phyloP scores from a whole-genome alignment of 1,140 invertebrate genomes.

The Pseudachorutes palmiensis region DNA sequence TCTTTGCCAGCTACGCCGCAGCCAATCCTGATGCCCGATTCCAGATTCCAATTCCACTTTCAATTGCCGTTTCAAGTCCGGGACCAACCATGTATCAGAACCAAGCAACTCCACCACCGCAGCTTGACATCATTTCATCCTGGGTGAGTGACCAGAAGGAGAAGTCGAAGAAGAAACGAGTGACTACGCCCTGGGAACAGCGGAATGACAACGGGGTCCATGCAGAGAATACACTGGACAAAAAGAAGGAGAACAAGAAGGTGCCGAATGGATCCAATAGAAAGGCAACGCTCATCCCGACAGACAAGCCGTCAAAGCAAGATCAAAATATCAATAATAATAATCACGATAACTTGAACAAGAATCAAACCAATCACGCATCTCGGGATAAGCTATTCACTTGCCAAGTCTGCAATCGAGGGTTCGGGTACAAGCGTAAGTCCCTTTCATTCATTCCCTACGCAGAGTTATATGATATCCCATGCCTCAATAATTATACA shows the following conservation, averaged over 20 bases:
- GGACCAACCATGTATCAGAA: constrained; percentile 11
- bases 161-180: constrained; percentile 19
- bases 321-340: constrained; percentile 21
- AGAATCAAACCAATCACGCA: constrained; percentile 23
- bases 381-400: constrained; percentile 70
- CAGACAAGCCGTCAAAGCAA: constrained; percentile 5
- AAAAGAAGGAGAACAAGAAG: constrained; percentile 12
- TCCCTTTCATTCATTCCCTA: not conserved
- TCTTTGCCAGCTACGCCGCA: constrained; percentile 29
- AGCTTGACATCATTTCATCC: constrained; percentile 26
- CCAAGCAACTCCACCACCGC: constrained; percentile 8
- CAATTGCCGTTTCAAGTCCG: constrained; percentile 11
- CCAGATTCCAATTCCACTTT: constrained; percentile 29
- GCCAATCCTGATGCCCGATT: constrained; percentile 27
- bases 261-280: constrained; percentile 13
- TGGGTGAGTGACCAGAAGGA: constrained; percentile 28
- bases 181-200: constrained; percentile 20
- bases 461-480: not conserved
- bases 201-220: not conserved
- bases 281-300: constrained; percentile 9
- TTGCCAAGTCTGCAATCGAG: constrained; percentile 73
- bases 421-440: constrained; percentile 77
- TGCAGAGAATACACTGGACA: not conserved
- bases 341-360: constrained; percentile 18
- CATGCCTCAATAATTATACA: not conserved